Evolutionary conservation across 2,113 vertebrate genomes (phyloP), one percentile per base, ranked within the genome.

Genomic region (Halcyon malimbica): DNA sequence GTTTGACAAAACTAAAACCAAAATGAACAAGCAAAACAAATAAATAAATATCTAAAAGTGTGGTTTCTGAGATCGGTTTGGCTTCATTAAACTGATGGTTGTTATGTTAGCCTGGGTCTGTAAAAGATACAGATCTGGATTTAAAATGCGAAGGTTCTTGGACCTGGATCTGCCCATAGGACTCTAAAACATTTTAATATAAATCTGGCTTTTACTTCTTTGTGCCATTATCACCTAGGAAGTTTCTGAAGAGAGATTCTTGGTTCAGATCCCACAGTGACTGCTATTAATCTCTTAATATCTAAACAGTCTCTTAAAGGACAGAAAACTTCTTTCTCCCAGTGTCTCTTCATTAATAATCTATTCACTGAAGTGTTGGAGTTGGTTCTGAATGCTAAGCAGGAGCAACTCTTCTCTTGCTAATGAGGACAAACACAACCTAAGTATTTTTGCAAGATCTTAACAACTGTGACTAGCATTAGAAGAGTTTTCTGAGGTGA

Each of bases 261-360:
- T 79, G 9, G 20, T 82, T 94, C 56, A 68, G 33, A 78, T 89
- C 23, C 44, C 23, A 9, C 24, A 60, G 39, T 44, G 35, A 56
- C 35, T 73, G 39, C 75, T 76, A 89, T 92, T 95, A 89, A 94
- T 93, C 53, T 91, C 44, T 57, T 85, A 16, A 37, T 76, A 87
- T 57, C 33, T 78, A 71, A 94, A 60, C 60, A 60, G 20, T 39
- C 53, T 89, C 51, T 90, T 60, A 63, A 78, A 77, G 29, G 39
- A 41, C 0, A 0, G 70, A 89, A 88, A 83, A 15, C 16, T 59
- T 18, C 29, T 69, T 83, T 81, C 19, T 60, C 39, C 23, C 6
- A 31, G 64, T 76, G 84, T 91, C 26, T 84, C 24, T 82, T 94
- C 44, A 44, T 79, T 89, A 87, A 59, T 89, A 85, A 44, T 41